Conservation (phyloP, 1,140 invertebrate species). For the Mercenaria mercenaria region DNA sequence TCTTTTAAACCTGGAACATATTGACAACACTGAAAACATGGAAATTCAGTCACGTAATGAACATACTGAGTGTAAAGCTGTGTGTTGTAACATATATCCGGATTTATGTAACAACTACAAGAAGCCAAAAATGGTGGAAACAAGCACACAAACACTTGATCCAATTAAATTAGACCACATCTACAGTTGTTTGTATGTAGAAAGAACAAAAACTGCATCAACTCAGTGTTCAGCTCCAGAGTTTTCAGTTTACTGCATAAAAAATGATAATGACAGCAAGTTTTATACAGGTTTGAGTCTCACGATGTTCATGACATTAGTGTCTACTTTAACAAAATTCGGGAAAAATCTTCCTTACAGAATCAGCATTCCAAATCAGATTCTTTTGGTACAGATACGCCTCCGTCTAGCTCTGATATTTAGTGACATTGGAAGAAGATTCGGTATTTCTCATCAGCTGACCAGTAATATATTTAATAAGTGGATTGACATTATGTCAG, state of each 20-base stretch:
- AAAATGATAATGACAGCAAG: neutral
- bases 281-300: conserved; percentile 15
- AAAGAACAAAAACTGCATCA: neutral
- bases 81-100: conserved; percentile 17
- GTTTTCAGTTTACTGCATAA: neutral
- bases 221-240: neutral
- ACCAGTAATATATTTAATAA: neutral
- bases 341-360: neutral
- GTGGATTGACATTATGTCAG: conserved; percentile 24
- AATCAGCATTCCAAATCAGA: neutral
- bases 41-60: neutral
- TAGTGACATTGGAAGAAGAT: neutral
- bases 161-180: conserved; percentile 10
- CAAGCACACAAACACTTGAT: conserved; percentile 14
- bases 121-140: neutral
- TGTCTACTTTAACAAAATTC: neutral
- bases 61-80: neutral
- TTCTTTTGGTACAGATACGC: neutral
- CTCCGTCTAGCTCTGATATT: conserved; percentile 10
- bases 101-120: neutral
- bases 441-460: neutral
- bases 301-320: neutral
- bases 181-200: neutral
- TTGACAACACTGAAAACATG: neutral
- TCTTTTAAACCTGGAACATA: neutral